phyloP scores from a whole-genome alignment of 2,888 invertebrate species.

The Frankliniella intonsa region DNA sequence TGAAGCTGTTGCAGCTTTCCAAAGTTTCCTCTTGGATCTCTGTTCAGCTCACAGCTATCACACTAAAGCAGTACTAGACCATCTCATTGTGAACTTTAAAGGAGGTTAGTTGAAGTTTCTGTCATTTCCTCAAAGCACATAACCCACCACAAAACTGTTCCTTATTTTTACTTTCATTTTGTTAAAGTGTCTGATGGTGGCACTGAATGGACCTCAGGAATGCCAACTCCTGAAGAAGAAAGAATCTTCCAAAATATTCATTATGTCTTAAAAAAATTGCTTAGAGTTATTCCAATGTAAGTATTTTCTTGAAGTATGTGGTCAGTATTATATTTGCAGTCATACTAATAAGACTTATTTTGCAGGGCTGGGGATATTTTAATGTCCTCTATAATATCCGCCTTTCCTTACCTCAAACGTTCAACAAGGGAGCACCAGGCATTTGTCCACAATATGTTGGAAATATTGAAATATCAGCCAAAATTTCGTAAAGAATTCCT shows the following conservation, averaged over 20 bases:
- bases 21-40: conserved; percentile 61
- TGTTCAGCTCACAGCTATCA: conserved; percentile 65
- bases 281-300: conserved; percentile 58
- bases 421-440: conserved; percentile 64
- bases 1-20: conserved; percentile 54
- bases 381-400: conserved; percentile 57
- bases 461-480: conserved; percentile 70
- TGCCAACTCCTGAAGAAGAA: conserved; percentile 53
- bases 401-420: conserved; percentile 74
- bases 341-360: conserved; percentile 38
- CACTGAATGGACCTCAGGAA: conserved; percentile 32
- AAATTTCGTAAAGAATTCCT: conserved; percentile 64
- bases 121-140: conserved; percentile 22
- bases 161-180: conserved; percentile 29
- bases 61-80: conserved; percentile 56
- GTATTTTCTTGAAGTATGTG: conserved; percentile 39
- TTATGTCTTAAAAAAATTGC: conserved; percentile 48
- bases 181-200: neutral
- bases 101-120: conserved; percentile 48
- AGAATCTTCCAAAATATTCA: conserved; percentile 62
- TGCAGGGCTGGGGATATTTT: conserved; percentile 67
- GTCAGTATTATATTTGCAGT: conserved; percentile 28
- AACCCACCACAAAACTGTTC: conserved; percentile 28
- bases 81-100: conserved; percentile 58
- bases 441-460: conserved; percentile 72